A percentile compares a stretch with the other conserved stretches of the same genome.
Conservation (phyloP, 2,797 vertebrate species). For the Sebastolobus altivelis region DNA sequence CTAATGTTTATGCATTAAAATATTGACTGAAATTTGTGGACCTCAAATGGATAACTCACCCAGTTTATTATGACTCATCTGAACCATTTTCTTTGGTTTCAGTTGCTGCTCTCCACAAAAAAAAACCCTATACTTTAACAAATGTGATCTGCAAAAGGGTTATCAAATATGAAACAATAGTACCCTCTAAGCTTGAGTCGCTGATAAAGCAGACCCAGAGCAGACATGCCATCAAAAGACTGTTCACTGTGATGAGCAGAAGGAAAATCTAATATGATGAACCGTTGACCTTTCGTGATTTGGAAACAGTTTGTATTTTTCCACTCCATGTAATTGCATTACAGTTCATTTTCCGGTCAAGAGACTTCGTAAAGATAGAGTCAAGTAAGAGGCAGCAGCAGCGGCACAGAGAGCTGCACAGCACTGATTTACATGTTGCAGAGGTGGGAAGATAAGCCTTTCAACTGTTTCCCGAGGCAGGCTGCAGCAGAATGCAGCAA, state of each 20-base stretch:
- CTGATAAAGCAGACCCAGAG: constrained; percentile 7
- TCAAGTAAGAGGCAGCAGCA: constrained; percentile 57
- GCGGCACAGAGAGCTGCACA: constrained; percentile 41
- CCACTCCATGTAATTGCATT: constrained; percentile 71
- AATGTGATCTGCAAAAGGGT: neutral
- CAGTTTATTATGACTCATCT: constrained; percentile 18
- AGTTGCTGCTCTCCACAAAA: neutral
- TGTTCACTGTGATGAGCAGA: constrained; percentile 47
- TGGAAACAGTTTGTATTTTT: constrained; percentile 71
- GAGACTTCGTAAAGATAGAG: constrained; percentile 53
- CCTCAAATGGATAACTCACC: neutral
- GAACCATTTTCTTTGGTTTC: neutral
- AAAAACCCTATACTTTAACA: neutral
- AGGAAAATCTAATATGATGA: constrained; percentile 59
- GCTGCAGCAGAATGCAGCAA: constrained; percentile 52
- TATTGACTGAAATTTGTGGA: neutral
- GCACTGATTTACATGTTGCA: constrained; percentile 72
- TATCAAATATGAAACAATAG: constrained; percentile 19
- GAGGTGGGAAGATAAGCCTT: constrained; percentile 62
- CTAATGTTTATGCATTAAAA: neutral
- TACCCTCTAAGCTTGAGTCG: neutral
- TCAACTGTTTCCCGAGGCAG: constrained; percentile 56
- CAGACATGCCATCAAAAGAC: constrained; percentile 21
- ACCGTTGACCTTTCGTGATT: constrained; percentile 66
- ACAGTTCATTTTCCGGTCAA: constrained; percentile 77